Percentiles rank a stretch among this genome's conserved stretches.
These are phyloP conservation scores for Adoxophyes honmai DNA, from an alignment of 1,140 invertebrate genomes.

Conservation along the genomic window DNA sequence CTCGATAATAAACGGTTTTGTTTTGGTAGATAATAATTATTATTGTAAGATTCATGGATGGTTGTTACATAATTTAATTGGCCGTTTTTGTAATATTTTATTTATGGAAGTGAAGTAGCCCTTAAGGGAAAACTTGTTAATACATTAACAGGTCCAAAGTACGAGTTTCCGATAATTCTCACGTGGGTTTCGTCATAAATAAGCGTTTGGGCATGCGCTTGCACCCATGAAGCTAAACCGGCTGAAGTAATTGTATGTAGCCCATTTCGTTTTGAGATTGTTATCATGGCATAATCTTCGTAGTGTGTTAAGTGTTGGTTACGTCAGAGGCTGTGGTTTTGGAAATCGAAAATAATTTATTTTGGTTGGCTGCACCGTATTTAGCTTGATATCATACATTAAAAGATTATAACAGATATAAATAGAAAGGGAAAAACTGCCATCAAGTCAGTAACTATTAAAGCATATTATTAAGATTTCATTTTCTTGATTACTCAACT, in stretches of 20 bases:
- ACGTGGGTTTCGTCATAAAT: constrained; percentile 8
- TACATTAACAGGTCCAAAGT: neutral
- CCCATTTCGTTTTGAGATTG: constrained; percentile 19
- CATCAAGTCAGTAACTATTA: too few relatives aligned
- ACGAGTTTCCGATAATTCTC: neutral
- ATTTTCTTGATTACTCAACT: too few relatives aligned
- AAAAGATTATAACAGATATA: too few relatives aligned
- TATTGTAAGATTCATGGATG: neutral
- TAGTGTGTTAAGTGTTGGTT: neutral
- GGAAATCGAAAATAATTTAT: neutral
- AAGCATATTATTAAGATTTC: too few relatives aligned
- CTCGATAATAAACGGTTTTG: neutral
- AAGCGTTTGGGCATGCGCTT: constrained; percentile 20
- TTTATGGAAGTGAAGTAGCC: neutral
- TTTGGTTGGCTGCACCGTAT: too few relatives aligned
- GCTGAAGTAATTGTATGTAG: constrained; percentile 25
- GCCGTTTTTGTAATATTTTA: too few relatives aligned
- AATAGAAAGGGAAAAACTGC: too few relatives aligned
- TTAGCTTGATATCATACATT: too few relatives aligned
- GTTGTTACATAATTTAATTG: neutral
- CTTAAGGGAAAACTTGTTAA: constrained; percentile 2
- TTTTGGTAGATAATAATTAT: neutral
- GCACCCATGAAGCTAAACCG: constrained; percentile 27
- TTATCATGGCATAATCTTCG: constrained; percentile 25
- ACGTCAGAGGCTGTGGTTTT: neutral